Percentiles rank a stretch among this genome's conserved stretches.
phyloP scores from a whole-genome alignment of 2,888 invertebrate genomes.

The Liodrosophila aerea region DNA sequence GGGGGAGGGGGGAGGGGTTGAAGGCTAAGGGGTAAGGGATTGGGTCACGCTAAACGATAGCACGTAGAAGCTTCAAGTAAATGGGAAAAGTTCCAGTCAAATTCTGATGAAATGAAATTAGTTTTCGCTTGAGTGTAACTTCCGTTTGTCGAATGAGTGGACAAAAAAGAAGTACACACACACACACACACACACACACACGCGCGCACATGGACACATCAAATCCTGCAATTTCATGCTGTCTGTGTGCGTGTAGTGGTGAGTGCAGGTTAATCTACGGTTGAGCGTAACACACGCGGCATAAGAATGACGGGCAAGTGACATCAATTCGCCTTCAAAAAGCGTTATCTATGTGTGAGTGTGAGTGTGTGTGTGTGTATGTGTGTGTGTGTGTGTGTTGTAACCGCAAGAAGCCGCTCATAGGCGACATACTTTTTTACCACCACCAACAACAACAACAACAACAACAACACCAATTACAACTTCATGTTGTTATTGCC shows the following conservation, averaged over 20 bases:
- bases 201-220: not conserved
- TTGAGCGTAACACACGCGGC: slow-evolving; percentile 31
- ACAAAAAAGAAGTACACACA: slow-evolving; percentile 27
- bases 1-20: too few species aligned
- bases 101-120: slow-evolving; percentile 71
- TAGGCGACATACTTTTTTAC: slow-evolving; percentile 43
- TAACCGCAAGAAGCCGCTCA: slow-evolving; percentile 54
- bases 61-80: slow-evolving; percentile 61
- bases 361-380: slow-evolving; percentile 10
- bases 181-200: slow-evolving; percentile 4
- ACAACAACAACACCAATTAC: slow-evolving; percentile 43
- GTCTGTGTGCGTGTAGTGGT: slow-evolving; percentile 11
- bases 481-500: slow-evolving; percentile 44
- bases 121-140: slow-evolving; percentile 67
- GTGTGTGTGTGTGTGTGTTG: slow-evolving; percentile 17
- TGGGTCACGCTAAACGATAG: slow-evolving; percentile 53
- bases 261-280: slow-evolving; percentile 49
- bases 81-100: slow-evolving; percentile 69
- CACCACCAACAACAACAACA: slow-evolving; percentile 14
- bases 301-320: slow-evolving; percentile 59
- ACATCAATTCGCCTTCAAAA: slow-evolving; percentile 64
- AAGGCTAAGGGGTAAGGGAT: not conserved
- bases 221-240: slow-evolving; percentile 38
- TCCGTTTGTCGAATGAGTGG: slow-evolving; percentile 61
- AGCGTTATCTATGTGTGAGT: slow-evolving; percentile 26